Conservation (phyloP, 2,113 vertebrate species). For the Albula goreensis region DNA sequence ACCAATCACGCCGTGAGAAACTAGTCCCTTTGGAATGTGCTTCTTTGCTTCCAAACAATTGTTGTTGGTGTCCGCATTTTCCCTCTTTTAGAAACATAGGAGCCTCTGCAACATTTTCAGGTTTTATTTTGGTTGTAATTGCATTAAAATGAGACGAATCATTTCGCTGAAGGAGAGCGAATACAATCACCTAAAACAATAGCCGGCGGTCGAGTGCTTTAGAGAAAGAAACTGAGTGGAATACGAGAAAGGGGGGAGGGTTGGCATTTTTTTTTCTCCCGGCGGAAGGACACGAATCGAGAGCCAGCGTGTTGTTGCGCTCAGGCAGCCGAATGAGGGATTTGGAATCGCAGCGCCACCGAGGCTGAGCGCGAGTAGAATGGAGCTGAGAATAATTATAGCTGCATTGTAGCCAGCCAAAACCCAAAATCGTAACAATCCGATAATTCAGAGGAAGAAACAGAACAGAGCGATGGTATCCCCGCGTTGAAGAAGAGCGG, state of each 20-base stretch:
- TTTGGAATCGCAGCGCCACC: constrained; percentile 42
- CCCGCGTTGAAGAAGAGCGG: constrained; percentile 57
- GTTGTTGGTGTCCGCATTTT: constrained; percentile 17
- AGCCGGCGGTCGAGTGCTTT: constrained; percentile 40
- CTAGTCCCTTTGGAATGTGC: constrained; percentile 62
- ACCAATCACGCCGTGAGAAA: constrained; percentile 52
- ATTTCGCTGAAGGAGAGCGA: constrained; percentile 21
- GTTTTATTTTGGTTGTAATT: not conserved
- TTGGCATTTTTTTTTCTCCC: constrained; percentile 52
- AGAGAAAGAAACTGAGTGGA: constrained; percentile 21
- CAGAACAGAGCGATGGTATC: constrained; percentile 56
- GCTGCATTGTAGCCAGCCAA: constrained; percentile 18
- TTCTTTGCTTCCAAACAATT: constrained; percentile 28
- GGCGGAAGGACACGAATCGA: constrained; percentile 70
- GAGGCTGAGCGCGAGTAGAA: constrained; percentile 39
- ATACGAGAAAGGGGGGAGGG: constrained; percentile 29
- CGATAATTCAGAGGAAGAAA: constrained; percentile 22
- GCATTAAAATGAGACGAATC: constrained; percentile 1
- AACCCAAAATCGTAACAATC: not conserved
- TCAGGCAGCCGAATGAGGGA: constrained; percentile 68
- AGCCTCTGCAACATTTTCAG: not conserved
- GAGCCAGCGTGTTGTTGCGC: constrained; percentile 42
- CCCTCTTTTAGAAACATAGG: not conserved
- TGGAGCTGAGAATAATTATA: constrained; percentile 50
- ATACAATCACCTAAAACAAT: constrained; percentile 55